Evolutionary conservation across 1,140 invertebrate genomes (phyloP).

Genomic region (Hycleus phaleratus): DNA sequence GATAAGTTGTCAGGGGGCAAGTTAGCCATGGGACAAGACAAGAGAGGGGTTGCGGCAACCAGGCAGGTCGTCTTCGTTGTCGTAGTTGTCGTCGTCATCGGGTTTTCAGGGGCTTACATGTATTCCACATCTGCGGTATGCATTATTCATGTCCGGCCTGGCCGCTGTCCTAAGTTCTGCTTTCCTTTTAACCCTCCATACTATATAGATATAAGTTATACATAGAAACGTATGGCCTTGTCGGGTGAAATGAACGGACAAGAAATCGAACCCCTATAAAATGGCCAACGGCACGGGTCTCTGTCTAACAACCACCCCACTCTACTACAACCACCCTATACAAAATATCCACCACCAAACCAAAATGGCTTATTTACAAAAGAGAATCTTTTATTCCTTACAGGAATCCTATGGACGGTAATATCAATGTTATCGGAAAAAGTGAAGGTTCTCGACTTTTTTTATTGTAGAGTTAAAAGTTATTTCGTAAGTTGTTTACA

Average conservation of each 20-base stretch:
- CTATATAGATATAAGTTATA: too few species aligned
- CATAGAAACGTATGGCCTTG: slow-evolving; percentile 10
- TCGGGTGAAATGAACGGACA: slow-evolving; percentile 21
- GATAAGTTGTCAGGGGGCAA: slow-evolving; percentile 17
- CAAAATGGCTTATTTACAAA: too few species aligned
- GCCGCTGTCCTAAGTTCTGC: slow-evolving; percentile 35
- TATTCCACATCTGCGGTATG: slow-evolving; percentile 41
- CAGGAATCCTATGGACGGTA: too few species aligned
- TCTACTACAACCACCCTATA: background rate
- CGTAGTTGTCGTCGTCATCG: slow-evolving; percentile 2
- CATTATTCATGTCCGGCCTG: slow-evolving; percentile 40
- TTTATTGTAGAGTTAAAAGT: too few species aligned
- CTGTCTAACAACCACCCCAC: background rate
- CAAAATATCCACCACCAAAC: too few species aligned
- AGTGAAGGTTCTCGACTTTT: too few species aligned
- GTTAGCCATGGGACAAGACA: slow-evolving; percentile 22
- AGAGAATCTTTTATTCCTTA: too few species aligned
- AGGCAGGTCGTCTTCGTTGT: background rate
- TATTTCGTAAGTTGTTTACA: too few species aligned
- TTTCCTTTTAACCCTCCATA: slow-evolving; percentile 8
- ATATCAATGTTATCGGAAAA: too few species aligned
- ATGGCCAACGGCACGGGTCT: slow-evolving; percentile 6
- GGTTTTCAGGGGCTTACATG: slow-evolving; percentile 32
- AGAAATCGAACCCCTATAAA: slow-evolving; percentile 33
- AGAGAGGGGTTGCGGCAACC: slow-evolving; percentile 1